phyloP scores from a whole-genome alignment of 2,888 invertebrate genomes.

The Ceraclea dissimilis region DNA sequence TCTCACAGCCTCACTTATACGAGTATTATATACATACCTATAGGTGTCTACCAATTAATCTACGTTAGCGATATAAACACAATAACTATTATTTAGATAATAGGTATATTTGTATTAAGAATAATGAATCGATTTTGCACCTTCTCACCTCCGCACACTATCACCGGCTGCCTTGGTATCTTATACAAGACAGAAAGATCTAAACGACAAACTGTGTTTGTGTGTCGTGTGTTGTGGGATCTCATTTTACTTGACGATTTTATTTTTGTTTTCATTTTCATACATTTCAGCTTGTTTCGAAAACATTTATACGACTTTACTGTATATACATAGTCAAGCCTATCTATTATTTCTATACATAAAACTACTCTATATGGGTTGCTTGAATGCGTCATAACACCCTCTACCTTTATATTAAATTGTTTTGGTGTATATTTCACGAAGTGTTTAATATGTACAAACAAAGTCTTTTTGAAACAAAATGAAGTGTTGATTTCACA shows the following conservation, averaged over 20 bases:
- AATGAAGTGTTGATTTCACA: slow-evolving; percentile 18
- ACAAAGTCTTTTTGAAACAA: slow-evolving; percentile 19
- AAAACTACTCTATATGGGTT: not conserved
- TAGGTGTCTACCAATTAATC: no score
- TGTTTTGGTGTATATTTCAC: not conserved
- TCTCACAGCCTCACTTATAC: no score
- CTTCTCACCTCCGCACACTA: slow-evolving; percentile 46
- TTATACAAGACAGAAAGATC: slow-evolving; percentile 21
- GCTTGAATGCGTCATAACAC: not conserved
- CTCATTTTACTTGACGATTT: slow-evolving; percentile 23
- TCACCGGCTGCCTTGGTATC: slow-evolving; percentile 25
- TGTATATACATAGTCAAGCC: not conserved
- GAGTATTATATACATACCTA: no score
- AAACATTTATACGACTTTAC: slow-evolving; percentile 4
- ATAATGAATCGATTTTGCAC: slow-evolving; percentile 54
- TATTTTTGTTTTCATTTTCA: slow-evolving; percentile 17
- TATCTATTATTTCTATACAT: no score
- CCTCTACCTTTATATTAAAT: not conserved
- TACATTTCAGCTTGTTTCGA: slow-evolving; percentile 24
- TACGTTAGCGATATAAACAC: no score
- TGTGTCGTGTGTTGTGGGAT: slow-evolving; percentile 28
- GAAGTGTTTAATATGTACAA: not conserved
- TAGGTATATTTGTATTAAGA: no score
- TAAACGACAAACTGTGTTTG: slow-evolving; percentile 28
- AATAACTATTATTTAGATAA: no score